Conservation (phyloP, 2,888 invertebrate species). For the Osmoderma eremita region DNA sequence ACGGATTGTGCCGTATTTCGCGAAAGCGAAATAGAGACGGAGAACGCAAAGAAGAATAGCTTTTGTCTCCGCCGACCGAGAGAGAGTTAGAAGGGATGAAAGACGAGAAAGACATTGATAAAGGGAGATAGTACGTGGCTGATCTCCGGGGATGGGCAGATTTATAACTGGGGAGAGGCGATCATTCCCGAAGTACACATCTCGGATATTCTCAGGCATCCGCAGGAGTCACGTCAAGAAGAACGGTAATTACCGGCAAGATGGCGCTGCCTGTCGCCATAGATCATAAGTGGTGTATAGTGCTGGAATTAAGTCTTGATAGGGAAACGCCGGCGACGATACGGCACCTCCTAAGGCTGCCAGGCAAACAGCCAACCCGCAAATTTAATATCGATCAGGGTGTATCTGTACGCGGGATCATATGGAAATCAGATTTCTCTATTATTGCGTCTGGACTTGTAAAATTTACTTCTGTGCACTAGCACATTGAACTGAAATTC, state of each 20-base stretch:
- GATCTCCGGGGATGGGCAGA: slow-evolving; percentile 55
- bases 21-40: slow-evolving; percentile 21
- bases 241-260: slow-evolving; percentile 56
- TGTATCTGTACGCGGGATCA: slow-evolving; percentile 7
- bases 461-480: neutral
- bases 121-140: slow-evolving; percentile 60
- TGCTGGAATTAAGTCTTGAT: slow-evolving; percentile 41
- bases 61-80: slow-evolving; percentile 7
- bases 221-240: slow-evolving; percentile 55
- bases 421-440: neutral
- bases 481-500: too few relatives aligned
- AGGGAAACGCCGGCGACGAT: slow-evolving; percentile 26
- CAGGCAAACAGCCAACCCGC: slow-evolving; percentile 20
- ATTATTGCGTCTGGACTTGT: slow-evolving; percentile 7
- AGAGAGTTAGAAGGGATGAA: slow-evolving; percentile 19
- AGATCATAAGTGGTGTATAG: slow-evolving; percentile 54
- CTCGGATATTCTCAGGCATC: slow-evolving; percentile 53
- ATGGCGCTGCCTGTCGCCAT: slow-evolving; percentile 57
- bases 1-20: neutral
- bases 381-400: slow-evolving; percentile 36
- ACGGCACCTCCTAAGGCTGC: slow-evolving; percentile 15
- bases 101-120: slow-evolving; percentile 55
- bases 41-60: slow-evolving; percentile 25
- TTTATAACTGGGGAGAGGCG: slow-evolving; percentile 57
- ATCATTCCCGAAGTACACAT: slow-evolving; percentile 55